Percentiles rank a stretch among this genome's conserved stretches.
Conservation (phyloP, 1,140 invertebrate species). For the Plodia interpunctella region DNA sequence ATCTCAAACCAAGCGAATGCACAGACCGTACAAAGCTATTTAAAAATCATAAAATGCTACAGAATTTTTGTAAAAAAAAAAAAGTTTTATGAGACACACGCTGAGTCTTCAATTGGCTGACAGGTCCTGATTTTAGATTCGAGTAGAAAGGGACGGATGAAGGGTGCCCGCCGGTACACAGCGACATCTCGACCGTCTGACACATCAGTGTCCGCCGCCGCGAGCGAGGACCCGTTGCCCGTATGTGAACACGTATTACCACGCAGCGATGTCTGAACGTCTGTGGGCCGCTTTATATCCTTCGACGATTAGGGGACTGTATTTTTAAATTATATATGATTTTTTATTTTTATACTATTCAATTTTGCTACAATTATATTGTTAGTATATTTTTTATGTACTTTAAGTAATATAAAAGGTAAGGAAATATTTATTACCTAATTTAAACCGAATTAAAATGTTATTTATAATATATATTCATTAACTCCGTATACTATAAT, state of each 20-base stretch:
- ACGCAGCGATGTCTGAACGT: conserved; percentile 45
- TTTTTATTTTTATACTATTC: background rate
- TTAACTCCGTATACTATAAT: too few relatives aligned
- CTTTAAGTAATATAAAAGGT: too few relatives aligned
- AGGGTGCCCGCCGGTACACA: conserved; percentile 61
- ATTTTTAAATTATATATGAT: background rate
- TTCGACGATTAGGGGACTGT: background rate
- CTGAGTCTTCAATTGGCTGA: conserved; percentile 61
- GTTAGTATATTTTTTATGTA: too few relatives aligned
- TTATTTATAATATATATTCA: too few relatives aligned
- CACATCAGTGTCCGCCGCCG: conserved; percentile 67
- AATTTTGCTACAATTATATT: too few relatives aligned
- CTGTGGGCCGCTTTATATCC: conserved; percentile 21
- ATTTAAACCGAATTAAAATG: too few relatives aligned
- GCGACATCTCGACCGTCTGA: conserved; percentile 67
- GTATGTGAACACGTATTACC: conserved; percentile 60
- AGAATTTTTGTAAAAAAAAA: background rate
- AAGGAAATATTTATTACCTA: background rate
- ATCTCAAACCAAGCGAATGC: background rate
- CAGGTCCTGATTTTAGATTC: conserved; percentile 74
- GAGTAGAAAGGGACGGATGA: conserved; percentile 60
- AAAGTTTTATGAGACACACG: conserved; percentile 20
- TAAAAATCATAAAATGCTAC: background rate
- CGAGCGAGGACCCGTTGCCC: conserved; percentile 70
- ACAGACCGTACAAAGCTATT: background rate